Conservation (phyloP, 2,113 vertebrate genomes). For the Dromaius novaehollandiae region DNA sequence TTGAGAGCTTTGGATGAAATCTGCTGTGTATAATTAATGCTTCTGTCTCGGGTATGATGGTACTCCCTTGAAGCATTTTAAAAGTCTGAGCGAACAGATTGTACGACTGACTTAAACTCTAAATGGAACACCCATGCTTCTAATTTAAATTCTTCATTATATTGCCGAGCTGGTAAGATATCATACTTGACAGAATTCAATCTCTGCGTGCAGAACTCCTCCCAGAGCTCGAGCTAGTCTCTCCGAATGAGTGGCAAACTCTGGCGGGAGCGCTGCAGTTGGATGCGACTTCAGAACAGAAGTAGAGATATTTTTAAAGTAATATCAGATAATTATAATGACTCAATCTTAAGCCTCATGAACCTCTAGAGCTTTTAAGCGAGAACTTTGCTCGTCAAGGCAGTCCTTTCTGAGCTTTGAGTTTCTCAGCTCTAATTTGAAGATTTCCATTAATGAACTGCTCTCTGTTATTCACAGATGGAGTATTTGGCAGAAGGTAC, state of each 20-base stretch:
- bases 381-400: background rate
- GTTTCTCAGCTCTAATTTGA: conserved; percentile 22
- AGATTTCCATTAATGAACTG: conserved; percentile 51
- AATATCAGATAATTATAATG: background rate
- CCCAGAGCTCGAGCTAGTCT: background rate
- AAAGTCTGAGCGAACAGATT: background rate
- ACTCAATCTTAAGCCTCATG: background rate
- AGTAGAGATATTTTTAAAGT: background rate
- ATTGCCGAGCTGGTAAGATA: background rate
- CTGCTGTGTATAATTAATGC: background rate
- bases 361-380: conserved; percentile 11
- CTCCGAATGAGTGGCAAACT: background rate
- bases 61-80: background rate
- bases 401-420: background rate
- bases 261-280: background rate
- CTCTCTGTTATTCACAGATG: conserved; percentile 42
- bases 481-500: background rate
- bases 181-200: background rate
- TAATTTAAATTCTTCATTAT: background rate
- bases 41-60: background rate
- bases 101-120: background rate
- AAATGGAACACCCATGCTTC: background rate
- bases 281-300: background rate
- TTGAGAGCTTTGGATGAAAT: background rate
- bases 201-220: background rate